These are phyloP conservation scores for Panthera tigris DNA, from an alignment of 2,113 vertebrate species.

Conservation along the genomic window DNA sequence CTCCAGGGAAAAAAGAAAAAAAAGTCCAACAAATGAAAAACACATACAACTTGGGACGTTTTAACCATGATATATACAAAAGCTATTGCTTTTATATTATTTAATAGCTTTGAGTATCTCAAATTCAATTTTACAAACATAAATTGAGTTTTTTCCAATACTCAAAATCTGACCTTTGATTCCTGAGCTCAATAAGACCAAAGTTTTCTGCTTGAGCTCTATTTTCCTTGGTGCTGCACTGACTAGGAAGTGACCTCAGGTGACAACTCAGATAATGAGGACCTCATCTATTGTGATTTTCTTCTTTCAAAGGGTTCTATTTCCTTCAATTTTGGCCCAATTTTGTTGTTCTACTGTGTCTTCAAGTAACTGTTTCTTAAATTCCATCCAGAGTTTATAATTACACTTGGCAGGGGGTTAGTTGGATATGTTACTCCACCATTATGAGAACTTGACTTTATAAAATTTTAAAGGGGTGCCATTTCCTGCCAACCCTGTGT, in stretches of 20 bases:
- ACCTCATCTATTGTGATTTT: not conserved
- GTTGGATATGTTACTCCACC: not conserved
- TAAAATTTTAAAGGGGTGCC: not conserved
- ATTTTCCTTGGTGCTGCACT: not conserved
- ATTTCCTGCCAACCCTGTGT: not conserved
- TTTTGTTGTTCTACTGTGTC: not conserved
- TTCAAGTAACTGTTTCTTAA: not conserved
- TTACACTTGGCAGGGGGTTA: not conserved
- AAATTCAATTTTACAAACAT: not conserved
- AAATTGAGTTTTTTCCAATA: not conserved
- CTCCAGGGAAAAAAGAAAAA: not conserved
- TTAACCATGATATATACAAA: not conserved
- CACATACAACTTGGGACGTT: not conserved
- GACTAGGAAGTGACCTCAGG: not conserved
- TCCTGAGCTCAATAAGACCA: not conserved
- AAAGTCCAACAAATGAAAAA: conserved; percentile 3
- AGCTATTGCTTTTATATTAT: not conserved
- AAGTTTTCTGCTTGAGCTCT: not conserved
- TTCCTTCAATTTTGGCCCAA: not conserved
- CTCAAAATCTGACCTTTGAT: not conserved
- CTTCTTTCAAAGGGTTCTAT: not conserved
- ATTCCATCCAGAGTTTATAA: not conserved
- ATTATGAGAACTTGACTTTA: not conserved
- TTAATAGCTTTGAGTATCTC: not conserved
- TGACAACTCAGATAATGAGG: not conserved